Base-by-base conservation (phyloP, 2,888 invertebrate species). In the Rhagophthalmus giganteus region DNA sequence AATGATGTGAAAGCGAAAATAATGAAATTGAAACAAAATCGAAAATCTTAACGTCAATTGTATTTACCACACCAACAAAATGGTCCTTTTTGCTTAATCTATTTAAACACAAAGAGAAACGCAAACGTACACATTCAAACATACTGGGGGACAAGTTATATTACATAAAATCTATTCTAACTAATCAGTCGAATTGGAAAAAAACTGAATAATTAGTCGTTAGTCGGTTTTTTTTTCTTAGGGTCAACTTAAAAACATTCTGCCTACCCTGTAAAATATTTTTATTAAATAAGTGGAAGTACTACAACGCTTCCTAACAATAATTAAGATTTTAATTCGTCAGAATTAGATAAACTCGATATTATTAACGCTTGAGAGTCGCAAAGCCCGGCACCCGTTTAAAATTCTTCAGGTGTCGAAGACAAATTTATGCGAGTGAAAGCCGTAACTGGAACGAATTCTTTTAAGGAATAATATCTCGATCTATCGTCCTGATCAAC, bases 401-500 rank as follows among this genome's bases (percentile, higher is more conserved):
- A 59, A 40, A 49, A 59, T 32, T 59, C 55, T 14, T 59, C 57
- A 5, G 47, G 42, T 1, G 38, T 57, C 24, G 41, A 28, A 24
- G 46, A 49, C 47, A 58, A 41, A 55, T 46, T 32, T 49, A 50
- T 53, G 30, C 60, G 54, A 24, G 52, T 54, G 25, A 53, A 58
- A 30, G 62, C 57, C 9, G 59, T 62, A 47, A 54, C 58, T 32
- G 80, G 79, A 16, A 85, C 79, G 61, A 84, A 79, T 13, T 85
- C 83, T 68, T 85, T 84, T 62, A 88, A 77, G 27, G 86, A 86
- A 68, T 81, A 84, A 62, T 84, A 85, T 54, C 84, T 77, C 41
- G 79, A 77, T 54, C 81, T 79, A 65, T 87, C 87, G 45, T 81
- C 81, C 26, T 81, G 78, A 54, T 87, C 87, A 31, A 90, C 84